Evolutionary conservation across 1,140 invertebrate species (phyloP).

Genomic region (Brachionus manjavacas): DNA sequence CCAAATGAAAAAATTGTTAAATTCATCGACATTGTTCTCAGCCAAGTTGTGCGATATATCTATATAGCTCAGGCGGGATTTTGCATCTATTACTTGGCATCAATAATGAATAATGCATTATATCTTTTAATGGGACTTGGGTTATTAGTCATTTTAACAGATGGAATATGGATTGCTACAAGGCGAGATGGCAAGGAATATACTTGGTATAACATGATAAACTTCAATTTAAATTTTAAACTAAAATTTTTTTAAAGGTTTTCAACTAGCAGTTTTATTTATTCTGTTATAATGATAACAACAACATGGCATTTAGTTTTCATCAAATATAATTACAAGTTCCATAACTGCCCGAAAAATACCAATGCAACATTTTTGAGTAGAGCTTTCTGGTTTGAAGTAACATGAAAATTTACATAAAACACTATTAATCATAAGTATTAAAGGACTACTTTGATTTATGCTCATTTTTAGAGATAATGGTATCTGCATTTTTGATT

Average conservation of each 20-base stretch:
- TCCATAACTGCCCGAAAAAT: conserved; percentile 4
- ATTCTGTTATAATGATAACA: conserved; percentile 30
- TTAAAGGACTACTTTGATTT: not conserved
- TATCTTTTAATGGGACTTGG: conserved; percentile 11
- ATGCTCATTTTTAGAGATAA: conserved; percentile 23
- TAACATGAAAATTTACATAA: not conserved
- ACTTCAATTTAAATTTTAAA: not conserved
- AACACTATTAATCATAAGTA: not conserved
- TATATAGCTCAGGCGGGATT: conserved; percentile 5
- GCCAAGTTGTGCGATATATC: not conserved
- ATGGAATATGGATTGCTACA: not conserved
- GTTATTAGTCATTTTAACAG: not conserved
- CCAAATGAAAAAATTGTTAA: not conserved
- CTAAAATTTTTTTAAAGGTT: not conserved
- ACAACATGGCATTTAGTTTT: conserved; percentile 9
- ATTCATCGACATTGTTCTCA: not conserved
- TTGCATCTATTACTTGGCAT: not conserved
- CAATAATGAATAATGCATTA: not conserved
- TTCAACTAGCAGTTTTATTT: conserved; percentile 11
- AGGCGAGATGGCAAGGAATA: conserved; percentile 13
- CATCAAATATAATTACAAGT: conserved; percentile 11
- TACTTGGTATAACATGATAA: not conserved
- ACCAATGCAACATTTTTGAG: not conserved
- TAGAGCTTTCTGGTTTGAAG: not conserved
- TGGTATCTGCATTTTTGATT: conserved; percentile 12